A percentile compares a stretch with the other conserved stretches of the same genome.
Evolutionary conservation across 2,888 invertebrate species (phyloP).

Genomic region (Scrobipalpa costella): DNA sequence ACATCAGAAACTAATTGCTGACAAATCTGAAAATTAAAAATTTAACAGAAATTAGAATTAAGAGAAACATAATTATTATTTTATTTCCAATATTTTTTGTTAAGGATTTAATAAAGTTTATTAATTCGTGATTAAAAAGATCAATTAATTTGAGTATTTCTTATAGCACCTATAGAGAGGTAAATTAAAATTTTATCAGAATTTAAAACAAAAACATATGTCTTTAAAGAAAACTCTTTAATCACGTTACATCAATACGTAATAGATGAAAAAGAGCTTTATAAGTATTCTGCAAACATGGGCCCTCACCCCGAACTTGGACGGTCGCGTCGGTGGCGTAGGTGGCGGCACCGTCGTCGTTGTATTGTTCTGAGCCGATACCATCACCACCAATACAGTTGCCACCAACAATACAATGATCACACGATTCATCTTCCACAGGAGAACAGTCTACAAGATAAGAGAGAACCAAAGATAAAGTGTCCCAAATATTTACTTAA

Average conservation of each 20-base stretch:
- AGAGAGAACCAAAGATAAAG: constrained; percentile 2
- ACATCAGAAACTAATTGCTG: neutral
- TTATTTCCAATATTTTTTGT: neutral
- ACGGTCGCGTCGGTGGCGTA: neutral
- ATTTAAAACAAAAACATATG: constrained; percentile 1
- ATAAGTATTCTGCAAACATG: constrained; percentile 17
- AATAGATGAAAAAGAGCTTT: constrained; percentile 19
- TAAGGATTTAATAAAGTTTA: neutral
- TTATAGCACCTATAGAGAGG: neutral
- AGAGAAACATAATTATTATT: neutral
- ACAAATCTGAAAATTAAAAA: neutral
- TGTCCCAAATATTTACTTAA: constrained; percentile 9
- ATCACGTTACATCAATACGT: constrained; percentile 13
- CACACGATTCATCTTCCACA: constrained; percentile 1
- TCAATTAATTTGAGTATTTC: neutral
- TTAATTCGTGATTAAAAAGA: neutral
- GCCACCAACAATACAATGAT: neutral
- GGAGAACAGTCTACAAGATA: neutral
- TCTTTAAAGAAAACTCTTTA: neutral
- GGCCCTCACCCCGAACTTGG: constrained; percentile 14
- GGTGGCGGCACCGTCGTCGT: constrained; percentile 10
- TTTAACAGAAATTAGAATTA: no score
- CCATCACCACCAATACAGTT: neutral
- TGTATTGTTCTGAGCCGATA: neutral
- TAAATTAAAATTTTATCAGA: neutral